Evolutionary conservation across 2,888 invertebrate genomes (phyloP), one percentile per base, ranked within the genome.

Genomic region (Listrodromus nycthemerus): DNA sequence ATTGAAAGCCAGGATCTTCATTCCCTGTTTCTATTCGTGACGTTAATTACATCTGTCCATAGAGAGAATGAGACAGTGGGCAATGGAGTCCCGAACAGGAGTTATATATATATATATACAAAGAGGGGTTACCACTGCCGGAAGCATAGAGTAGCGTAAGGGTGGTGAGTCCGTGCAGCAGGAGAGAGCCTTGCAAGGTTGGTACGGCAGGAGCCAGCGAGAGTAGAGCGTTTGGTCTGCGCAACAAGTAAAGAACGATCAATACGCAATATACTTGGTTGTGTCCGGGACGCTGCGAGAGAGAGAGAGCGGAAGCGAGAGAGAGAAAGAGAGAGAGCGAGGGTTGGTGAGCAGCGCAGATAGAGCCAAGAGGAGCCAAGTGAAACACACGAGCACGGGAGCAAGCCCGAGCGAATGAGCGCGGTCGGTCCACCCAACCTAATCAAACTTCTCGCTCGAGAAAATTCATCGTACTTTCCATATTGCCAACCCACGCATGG

Each of bases 161-260:
- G 24, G 41, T 27, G 65, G 52, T 1, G 37, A 7, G 55, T 50
- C 33, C 45, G 19, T 27, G 21, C 48, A 37, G 21, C 30, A 63
- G 27, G 50, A 27, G 24, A 65, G 37, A 65, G 50, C 77, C 30
- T 63, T 63, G 70, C 13, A 30, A 37, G 55, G 61, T 19, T 50
- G 48, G 33, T 33, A 7, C 55, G 65, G 50, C 21, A 41, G 83
- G 70, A 77, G 50, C 19, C 37, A 37, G 30, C 66, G 61, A 77
- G 79, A 77, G 66, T 82, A 65, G 73, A 86, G 86, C 85, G 88
- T 89, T 89, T 87, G 89, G 89, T 89, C 90, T 91, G 91, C 91
- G 92, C 92, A 92, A 92, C 92, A 93, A 92, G 92, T 93, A 92
- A 89, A 89, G 88, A 89, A 87, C 92, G 92, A 93, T 93, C 92